Evolutionary conservation across 1,140 invertebrate species (phyloP), one percentile per base, ranked within the genome.

Genomic region (Phortica variegata): DNA sequence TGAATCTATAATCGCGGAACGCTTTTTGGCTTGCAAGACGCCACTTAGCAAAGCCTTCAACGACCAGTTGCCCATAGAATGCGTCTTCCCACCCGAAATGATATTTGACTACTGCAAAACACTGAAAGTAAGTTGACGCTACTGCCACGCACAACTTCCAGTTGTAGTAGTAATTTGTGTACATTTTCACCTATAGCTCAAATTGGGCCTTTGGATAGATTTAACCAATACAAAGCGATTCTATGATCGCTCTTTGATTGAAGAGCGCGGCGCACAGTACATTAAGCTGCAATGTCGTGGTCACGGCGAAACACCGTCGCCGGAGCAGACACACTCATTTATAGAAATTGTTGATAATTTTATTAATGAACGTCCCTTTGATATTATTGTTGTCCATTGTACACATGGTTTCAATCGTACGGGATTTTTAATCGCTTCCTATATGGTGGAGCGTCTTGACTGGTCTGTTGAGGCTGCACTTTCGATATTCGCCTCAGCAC

Each of bases 381-480:
- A 93, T 60, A 78, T 87, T 13, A 88, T 96, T 54, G 93, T 86
- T 37, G 89, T 99, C 21, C 97, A 99, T 76, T 99, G 97, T 72
- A 99, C 97, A 1, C 97, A 99, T 81, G 97, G 97, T 0, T 99
- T 98, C 70, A 99, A 99, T 77, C 81, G 97, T 60, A 98, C 95
- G 18, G 97, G 91, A 1, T 99, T 98, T 75, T 79, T 99, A 1
- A 90, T 99, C 40, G 84, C 87, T 39, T 87, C 91, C 2, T 99
- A 91, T 77, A 81, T 99, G 61, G 88, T 98, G 5, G 85, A 93
- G 79, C 81, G 84, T 47, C 77, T 87, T 39, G 83, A 86, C 68
- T 89, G 80, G 65, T 88, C 85, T 73, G 80, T 96, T 3, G 89
- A 92, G 49, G 87, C 87, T 15, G 92, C 91, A 1, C 61, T 98